These are phyloP conservation scores for Drosophila fulvimacula DNA, from an alignment of 2,888 invertebrate species.

Conservation along the genomic window DNA sequence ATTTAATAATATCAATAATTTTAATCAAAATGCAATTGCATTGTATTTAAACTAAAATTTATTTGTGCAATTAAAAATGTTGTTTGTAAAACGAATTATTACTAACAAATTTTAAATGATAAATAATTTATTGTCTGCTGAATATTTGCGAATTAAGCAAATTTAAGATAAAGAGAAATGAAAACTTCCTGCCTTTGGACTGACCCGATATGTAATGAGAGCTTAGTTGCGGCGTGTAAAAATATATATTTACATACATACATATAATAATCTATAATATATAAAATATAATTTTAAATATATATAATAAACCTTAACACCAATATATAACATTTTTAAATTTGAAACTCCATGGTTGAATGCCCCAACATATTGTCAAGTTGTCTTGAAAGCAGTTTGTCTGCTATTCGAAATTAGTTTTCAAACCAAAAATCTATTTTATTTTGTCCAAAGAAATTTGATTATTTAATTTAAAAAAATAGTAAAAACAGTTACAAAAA, in stretches of 20 bases:
- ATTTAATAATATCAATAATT: not conserved
- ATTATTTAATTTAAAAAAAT: not conserved
- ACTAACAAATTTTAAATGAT: not conserved
- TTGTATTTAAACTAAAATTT: constrained; percentile 2
- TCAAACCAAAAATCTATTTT: too few species aligned
- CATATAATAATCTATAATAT: too few species aligned
- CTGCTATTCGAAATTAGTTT: too few species aligned
- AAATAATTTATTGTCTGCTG: not conserved
- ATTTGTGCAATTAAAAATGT: not conserved
- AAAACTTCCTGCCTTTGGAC: not conserved
- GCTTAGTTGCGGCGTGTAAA: not conserved
- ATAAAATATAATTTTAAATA: too few species aligned
- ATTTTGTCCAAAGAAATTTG: too few species aligned
- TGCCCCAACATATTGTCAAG: too few species aligned
- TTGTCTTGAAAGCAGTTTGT: too few species aligned
- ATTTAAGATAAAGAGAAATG: not conserved
- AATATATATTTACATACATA: too few species aligned
- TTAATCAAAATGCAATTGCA: not conserved
- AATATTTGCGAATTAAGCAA: not conserved
- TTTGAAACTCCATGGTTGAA: too few species aligned
- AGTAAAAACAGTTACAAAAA: not conserved
- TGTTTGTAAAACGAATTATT: too few species aligned
- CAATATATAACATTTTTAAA: too few species aligned
- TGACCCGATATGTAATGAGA: not conserved
- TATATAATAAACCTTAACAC: too few species aligned